Conservation (phyloP, 1,140 invertebrate species). For the Drosophila carrolli region DNA sequence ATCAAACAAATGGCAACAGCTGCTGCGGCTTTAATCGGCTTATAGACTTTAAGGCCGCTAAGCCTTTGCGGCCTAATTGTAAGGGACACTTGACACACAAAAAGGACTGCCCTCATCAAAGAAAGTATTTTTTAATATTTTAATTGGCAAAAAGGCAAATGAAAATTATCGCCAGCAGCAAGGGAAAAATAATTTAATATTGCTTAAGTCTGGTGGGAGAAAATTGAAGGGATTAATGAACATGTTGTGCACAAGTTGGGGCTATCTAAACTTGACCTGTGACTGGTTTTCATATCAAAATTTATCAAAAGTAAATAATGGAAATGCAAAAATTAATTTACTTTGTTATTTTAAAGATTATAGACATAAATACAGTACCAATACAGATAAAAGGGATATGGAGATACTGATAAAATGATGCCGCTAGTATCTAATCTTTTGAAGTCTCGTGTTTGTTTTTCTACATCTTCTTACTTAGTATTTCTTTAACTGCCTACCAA, state of each 20-base stretch:
- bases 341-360: constrained; percentile 12
- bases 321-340: neutral
- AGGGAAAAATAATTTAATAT: constrained; percentile 26
- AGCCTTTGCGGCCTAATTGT: constrained; percentile 63
- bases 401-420: constrained; percentile 1
- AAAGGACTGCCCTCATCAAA: constrained; percentile 43
- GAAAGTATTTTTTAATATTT: constrained; percentile 50
- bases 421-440: constrained; percentile 18
- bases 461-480: constrained; percentile 4
- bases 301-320: neutral
- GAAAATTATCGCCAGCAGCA: constrained; percentile 23
- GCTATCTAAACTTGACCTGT: neutral
- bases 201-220: neutral
- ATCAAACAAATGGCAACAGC: constrained; percentile 62
- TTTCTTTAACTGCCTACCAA: neutral
- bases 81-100: constrained; percentile 45
- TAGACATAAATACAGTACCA: too few relatives aligned
- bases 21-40: constrained; percentile 61
- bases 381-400: neutral
- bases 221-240: constrained; percentile 22
- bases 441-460: neutral
- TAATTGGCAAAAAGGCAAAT: constrained; percentile 55
- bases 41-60: constrained; percentile 61
- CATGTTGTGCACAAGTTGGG: neutral
- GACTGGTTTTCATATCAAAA: too few relatives aligned